Conservation (phyloP, 1,140 invertebrate genomes). For the Heterodera schachtii region DNA sequence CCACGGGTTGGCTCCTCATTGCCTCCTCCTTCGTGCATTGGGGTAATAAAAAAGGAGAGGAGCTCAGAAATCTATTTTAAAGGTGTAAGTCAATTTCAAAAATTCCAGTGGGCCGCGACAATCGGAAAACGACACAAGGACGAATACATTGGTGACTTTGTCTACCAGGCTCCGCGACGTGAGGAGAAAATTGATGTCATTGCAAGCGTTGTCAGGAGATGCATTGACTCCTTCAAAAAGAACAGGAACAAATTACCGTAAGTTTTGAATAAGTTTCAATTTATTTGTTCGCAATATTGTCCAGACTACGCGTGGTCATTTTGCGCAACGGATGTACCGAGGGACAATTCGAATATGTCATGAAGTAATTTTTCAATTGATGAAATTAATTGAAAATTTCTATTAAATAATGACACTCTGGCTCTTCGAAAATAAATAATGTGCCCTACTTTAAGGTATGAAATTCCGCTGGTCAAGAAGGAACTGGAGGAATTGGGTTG, state of each 20-base stretch:
- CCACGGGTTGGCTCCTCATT: background rate
- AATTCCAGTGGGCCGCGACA: constrained; percentile 8
- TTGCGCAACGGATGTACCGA: constrained; percentile 12
- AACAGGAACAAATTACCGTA: background rate
- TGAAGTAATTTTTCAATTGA: background rate
- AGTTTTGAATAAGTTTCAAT: background rate
- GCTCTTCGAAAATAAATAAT: too few relatives aligned
- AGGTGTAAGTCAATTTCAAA: background rate
- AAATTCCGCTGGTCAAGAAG: constrained; percentile 10
- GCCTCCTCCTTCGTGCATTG: constrained; percentile 12
- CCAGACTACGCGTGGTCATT: constrained; percentile 10
- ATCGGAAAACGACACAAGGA: constrained; percentile 1
- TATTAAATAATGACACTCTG: background rate
- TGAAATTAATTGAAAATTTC: background rate
- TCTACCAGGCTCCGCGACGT: constrained; percentile 2
- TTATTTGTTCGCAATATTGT: background rate
- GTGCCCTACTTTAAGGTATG: constrained; percentile 15
- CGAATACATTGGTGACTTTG: constrained; percentile 17
- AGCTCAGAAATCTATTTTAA: background rate
- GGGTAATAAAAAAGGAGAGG: background rate
- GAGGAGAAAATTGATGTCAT: constrained; percentile 18
- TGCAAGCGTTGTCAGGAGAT: constrained; percentile 9
- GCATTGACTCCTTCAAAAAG: background rate
- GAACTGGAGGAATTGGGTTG: background rate
- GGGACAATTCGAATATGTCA: constrained; percentile 12